A percentile compares a stretch with the other conserved stretches of the same genome.
Evolutionary conservation across 2,797 vertebrate genomes (phyloP).

Genomic region (Rhinophrynus dorsalis): DNA sequence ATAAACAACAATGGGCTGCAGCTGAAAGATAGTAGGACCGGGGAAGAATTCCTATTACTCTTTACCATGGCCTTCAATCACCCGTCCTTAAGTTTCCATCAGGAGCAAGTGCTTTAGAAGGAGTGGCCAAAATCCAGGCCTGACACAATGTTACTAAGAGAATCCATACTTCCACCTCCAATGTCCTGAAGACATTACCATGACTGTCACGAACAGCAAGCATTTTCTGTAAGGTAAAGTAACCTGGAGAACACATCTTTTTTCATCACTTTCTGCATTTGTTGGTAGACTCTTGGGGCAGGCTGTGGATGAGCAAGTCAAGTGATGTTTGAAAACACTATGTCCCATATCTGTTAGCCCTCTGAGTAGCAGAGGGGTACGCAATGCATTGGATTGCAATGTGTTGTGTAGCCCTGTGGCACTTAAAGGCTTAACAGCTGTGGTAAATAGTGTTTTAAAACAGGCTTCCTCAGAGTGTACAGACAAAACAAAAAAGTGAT

Average conservation of each 20-base stretch:
- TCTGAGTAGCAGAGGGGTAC: too few species aligned
- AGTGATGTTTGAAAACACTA: too few species aligned
- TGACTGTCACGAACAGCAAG: conserved; percentile 64
- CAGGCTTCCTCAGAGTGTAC: too few species aligned
- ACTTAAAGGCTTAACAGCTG: too few species aligned
- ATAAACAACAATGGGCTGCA: conserved; percentile 94
- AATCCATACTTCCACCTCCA: conserved; percentile 25
- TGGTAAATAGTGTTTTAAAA: too few species aligned
- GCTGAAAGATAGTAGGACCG: conserved; percentile 88
- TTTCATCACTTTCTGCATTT: too few species aligned
- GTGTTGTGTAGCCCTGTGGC: too few species aligned
- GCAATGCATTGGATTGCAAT: too few species aligned
- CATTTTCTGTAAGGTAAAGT: conserved; percentile 83
- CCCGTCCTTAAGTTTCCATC: conserved; percentile 96
- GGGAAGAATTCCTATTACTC: conserved; percentile 93
- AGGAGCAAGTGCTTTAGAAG: conserved; percentile 93
- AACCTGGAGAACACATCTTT: not conserved
- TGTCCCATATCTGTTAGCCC: too few species aligned
- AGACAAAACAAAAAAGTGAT: too few species aligned
- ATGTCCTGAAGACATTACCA: conserved; percentile 32
- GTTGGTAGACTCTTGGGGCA: too few species aligned
- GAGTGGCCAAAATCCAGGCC: conserved; percentile 86
- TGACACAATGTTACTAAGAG: conserved; percentile 19
- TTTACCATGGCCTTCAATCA: conserved; percentile 99
- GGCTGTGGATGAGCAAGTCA: too few species aligned